Conservation (phyloP, 2,113 vertebrate species). For the Indicator maculatus region DNA sequence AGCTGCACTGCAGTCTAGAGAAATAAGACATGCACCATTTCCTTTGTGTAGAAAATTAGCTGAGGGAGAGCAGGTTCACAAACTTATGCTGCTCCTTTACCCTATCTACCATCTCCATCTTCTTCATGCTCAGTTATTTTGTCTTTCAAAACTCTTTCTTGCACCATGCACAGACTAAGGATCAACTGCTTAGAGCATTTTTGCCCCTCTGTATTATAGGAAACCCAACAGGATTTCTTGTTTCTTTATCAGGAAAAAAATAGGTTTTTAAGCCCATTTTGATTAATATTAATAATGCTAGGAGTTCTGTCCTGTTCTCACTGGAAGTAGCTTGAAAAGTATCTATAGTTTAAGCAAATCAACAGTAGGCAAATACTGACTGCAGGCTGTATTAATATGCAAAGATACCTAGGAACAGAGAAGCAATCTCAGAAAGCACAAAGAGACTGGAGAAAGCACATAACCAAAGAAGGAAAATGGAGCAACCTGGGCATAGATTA, state of each 20-base stretch:
- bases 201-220: not conserved
- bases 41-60: not conserved
- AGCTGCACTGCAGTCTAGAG: not conserved
- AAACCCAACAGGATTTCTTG: not conserved
- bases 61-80: not conserved
- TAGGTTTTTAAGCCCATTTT: not conserved
- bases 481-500: not conserved
- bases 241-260: not conserved
- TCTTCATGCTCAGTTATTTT: not conserved
- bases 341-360: not conserved
- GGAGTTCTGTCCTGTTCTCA: not conserved
- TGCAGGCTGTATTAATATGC: not conserved
- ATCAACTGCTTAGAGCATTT: not conserved
- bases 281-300: not conserved
- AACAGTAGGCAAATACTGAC: not conserved
- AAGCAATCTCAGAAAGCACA: not conserved
- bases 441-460: not conserved
- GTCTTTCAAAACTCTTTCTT: not conserved
- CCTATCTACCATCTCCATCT: not conserved
- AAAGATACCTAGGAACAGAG: not conserved
- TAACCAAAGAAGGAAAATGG: slow-evolving; percentile 21
- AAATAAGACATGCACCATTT: not conserved
- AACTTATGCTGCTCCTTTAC: not conserved
- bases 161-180: not conserved
- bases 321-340: not conserved